Percentiles rank a stretch among this genome's conserved stretches.
Conservation (phyloP, 2,888 invertebrate genomes). For the Apantesis nais region DNA sequence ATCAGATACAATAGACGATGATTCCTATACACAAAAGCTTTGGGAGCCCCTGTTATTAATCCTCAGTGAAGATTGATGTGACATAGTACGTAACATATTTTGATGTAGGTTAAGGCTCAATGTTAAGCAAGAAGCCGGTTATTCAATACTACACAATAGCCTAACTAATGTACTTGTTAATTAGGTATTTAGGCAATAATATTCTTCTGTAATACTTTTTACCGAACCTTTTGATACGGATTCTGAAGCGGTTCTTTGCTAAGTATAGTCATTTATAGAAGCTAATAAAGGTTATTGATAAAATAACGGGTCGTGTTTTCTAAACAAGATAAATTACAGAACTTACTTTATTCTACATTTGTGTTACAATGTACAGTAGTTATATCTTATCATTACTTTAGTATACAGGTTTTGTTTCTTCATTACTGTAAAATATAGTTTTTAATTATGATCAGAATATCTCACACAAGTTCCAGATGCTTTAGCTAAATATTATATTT, state of each 20-base stretch:
- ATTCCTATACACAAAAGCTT: conserved; percentile 69
- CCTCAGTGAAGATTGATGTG: conserved; percentile 76
- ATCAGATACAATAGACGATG: conserved; percentile 73
- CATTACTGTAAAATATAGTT: neutral
- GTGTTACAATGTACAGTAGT: conserved; percentile 9
- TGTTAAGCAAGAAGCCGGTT: conserved; percentile 47
- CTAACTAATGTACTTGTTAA: conserved; percentile 51
- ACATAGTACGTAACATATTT: conserved; percentile 70
- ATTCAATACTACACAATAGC: conserved; percentile 58
- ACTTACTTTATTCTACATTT: conserved; percentile 6
- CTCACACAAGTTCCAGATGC: neutral
- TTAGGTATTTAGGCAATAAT: conserved; percentile 50
- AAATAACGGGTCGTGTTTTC: conserved; percentile 18
- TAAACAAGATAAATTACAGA: conserved; percentile 16
- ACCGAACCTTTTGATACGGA: conserved; percentile 17
- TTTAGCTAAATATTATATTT: neutral
- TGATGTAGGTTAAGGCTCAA: conserved; percentile 72
- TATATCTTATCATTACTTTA: neutral
- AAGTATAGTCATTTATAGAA: conserved; percentile 22
- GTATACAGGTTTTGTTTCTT: neutral
- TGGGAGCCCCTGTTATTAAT: conserved; percentile 72
- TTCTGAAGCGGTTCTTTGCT: conserved; percentile 12
- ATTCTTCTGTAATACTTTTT: conserved; percentile 22
- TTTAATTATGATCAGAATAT: neutral
- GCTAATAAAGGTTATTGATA: conserved; percentile 22